Base-by-base conservation (phyloP, 2,797 vertebrate species). In the Cossypha caffra region DNA sequence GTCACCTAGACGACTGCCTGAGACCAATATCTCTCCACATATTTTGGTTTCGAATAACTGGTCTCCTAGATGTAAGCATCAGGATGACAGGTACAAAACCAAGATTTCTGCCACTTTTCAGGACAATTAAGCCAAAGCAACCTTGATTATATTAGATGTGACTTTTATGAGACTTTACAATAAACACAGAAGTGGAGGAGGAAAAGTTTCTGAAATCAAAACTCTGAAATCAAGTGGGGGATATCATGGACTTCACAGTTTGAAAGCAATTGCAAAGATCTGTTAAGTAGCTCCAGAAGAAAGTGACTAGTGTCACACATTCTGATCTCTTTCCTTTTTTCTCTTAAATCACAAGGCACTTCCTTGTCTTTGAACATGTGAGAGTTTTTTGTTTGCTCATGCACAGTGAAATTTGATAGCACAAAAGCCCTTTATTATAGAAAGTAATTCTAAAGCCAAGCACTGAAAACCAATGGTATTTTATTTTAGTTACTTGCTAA, bases 291-390 rank as follows among this genome's bases (percentile, higher is more conserved):
- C 38, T 87, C 23, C 78, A 90, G 47, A 48, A 85, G 54, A 95
- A 97, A 74, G 50, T 80, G n/a, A 71, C 54, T 20, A 6, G 18
- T 82, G 89, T 76, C 78, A 94, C 68, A 86, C 43, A 62, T 89
- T 86, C 50, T 92, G 64, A 59, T 95, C 57, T 61, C 76, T 91
- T 92, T 79, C 81, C 68, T 92, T 94, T 90, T 92, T 96, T 87
- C 68, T 64, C 64, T 95, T 95, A 89, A 91, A 89, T 82, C 81
- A 94, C 86, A 92, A 96, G 93, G 92, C 64, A 64, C 85, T 94
- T 96, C 71, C 90, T 96, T 95, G 95, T 96, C 90, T 96, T 90
- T 92, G 71, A 95, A 94, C 78, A 93, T 96, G 93, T 96, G 88
- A 88, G 91, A 85, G 92, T 74, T 96, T 95, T 96, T 97, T 97